phyloP scores from a whole-genome alignment of 92 coral and sea anemone species.

The Palythoa grandis region DNA sequence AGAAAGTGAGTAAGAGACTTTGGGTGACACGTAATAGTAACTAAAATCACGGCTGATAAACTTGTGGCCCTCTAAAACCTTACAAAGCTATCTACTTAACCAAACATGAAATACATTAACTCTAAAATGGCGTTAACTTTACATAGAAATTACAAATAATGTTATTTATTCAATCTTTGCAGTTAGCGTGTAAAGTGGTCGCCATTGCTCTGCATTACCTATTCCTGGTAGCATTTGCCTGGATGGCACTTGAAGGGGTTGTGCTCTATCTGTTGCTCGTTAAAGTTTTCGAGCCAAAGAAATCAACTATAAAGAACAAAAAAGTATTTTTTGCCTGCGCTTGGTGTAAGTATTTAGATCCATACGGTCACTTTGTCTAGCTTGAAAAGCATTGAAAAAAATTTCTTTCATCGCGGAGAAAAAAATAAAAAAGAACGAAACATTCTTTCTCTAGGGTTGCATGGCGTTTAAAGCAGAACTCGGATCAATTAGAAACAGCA shows the following conservation, averaged over 20 bases:
- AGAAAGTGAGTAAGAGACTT: too few relatives aligned
- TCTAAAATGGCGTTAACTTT: too few relatives aligned
- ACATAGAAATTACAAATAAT: not conserved
- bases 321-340: conserved; percentile 79
- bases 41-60: too few relatives aligned
- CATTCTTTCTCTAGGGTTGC: not conserved
- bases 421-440: not conserved
- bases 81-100: too few relatives aligned
- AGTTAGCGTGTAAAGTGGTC: conserved; percentile 83
- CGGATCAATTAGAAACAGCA: too few relatives aligned
- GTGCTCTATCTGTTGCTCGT: conserved; percentile 91
- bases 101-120: too few relatives aligned
- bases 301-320: conserved; percentile 73
- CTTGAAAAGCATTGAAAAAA: not conserved
- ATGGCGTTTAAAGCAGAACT: too few relatives aligned
- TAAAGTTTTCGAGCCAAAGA: conserved; percentile 92
- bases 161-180: not conserved
- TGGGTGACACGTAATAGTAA: too few relatives aligned
- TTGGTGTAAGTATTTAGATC: conserved; percentile 78
- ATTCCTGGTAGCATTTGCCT: conserved; percentile 87
- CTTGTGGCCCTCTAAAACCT: too few relatives aligned
- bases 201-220: conserved; percentile 86
- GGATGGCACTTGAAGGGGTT: conserved; percentile 99
- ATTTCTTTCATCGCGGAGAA: too few relatives aligned
- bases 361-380: not conserved